Conservation (phyloP, 2,113 vertebrate species). For the Oceanodroma tethys region DNA sequence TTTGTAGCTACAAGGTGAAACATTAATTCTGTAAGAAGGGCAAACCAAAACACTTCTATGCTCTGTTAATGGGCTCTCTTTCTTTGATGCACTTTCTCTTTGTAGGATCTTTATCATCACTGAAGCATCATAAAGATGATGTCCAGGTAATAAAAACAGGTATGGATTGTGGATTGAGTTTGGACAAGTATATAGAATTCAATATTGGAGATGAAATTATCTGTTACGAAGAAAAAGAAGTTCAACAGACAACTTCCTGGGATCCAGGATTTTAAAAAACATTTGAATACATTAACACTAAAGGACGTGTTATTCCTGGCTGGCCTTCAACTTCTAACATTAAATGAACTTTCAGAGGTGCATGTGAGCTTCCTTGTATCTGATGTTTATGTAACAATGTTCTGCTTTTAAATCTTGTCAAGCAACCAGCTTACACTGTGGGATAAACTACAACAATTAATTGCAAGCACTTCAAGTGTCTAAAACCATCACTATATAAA, state of each 20-base stretch:
- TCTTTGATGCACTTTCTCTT: not conserved
- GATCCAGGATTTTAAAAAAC: slow-evolving; percentile 87
- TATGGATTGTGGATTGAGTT: slow-evolving; percentile 91
- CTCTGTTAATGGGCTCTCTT: not conserved
- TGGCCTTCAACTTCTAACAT: not conserved
- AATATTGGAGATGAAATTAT: slow-evolving; percentile 81
- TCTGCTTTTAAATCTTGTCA: not conserved
- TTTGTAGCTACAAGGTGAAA: not conserved
- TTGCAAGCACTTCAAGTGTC: not conserved
- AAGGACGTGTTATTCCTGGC: not conserved
- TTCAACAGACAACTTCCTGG: slow-evolving; percentile 81
- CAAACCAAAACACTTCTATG: not conserved
- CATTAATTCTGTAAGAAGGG: not conserved
- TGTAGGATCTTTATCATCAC: slow-evolving; percentile 79
- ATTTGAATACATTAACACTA: not conserved
- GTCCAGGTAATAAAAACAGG: slow-evolving; percentile 80
- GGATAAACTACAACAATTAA: not conserved
- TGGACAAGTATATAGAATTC: slow-evolving; percentile 76
- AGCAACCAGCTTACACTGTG: not conserved
- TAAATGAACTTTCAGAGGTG: not conserved
- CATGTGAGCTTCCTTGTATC: not conserved
- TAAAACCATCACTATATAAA: fast-evolving
- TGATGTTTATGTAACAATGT: not conserved
- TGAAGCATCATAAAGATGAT: slow-evolving; percentile 92
- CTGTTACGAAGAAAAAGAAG: slow-evolving; percentile 81